These are phyloP conservation scores for Coreoperca whiteheadi DNA, from an alignment of 2,113 vertebrate species.

Conservation along the genomic window DNA sequence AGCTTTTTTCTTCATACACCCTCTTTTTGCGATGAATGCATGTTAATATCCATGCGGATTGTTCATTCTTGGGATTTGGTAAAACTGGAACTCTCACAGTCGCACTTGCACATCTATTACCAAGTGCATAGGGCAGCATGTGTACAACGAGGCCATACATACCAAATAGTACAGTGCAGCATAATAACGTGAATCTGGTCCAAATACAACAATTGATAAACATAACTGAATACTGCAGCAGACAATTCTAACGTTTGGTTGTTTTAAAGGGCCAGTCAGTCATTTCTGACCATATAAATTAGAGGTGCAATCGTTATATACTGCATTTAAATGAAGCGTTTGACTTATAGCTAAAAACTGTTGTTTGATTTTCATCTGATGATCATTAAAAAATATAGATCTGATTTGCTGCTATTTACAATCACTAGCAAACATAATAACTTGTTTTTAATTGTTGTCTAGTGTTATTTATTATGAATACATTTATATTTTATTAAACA, in stretches of 20 bases:
- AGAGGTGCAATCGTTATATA: neutral
- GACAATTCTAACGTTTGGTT: neutral
- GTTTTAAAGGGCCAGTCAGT: neutral
- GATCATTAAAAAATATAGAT: neutral
- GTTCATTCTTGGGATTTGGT: slow-evolving; percentile 23
- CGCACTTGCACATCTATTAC: neutral
- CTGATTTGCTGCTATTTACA: neutral
- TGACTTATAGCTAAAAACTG: neutral
- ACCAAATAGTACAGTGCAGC: neutral
- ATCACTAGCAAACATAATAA: neutral
- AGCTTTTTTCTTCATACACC: neutral
- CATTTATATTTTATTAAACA: neutral
- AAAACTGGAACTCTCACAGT: slow-evolving; percentile 16
- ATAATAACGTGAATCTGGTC: neutral
- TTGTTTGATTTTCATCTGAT: neutral
- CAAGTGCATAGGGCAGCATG: neutral
- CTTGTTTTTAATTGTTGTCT: neutral
- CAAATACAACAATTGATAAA: neutral
- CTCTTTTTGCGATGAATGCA: slow-evolving; percentile 9
- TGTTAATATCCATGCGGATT: slow-evolving; percentile 33
- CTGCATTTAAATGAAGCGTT: neutral
- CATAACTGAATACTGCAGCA: neutral
- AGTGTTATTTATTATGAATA: neutral
- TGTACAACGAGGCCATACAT: neutral
- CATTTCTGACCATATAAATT: neutral